Base-by-base conservation (phyloP, 92 coral and sea anemone species). In the Zoanthus sansibaricus region DNA sequence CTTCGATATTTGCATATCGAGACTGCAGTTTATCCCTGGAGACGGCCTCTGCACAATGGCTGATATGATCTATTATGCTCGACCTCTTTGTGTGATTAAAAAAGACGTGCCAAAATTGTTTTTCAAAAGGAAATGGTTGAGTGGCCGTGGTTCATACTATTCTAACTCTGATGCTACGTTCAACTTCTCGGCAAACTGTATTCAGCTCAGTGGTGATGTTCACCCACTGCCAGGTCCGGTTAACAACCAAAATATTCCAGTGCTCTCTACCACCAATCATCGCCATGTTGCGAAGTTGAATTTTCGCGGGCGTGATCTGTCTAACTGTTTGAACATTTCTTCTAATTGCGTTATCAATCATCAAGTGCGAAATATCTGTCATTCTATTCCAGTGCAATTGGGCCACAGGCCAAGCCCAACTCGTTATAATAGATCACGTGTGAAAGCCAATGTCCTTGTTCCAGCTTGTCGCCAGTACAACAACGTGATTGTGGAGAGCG, bases 161-260 rank as follows among this genome's bases (percentile, higher is more conserved):
- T 31, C 47, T 21, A 71, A 71, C 17, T 71, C 48, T 3, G 15
- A 30, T 9, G 71, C 31, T 66, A 17, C 32, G 32, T 66, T 66
- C 71, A 66, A 66, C 33, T 18, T n/a, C 20, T 17, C 20, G 31
- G 32, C 71, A n/a, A 6, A n/a, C 6, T 66, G 9, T 6, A 66
- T 66, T 32, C 30, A 18, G 9, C 71, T 66, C 4, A 66, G 71
- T 25, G 47, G 47, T 30, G 75, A 71, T 71, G 75, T 71, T 32
- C 75, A 71, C 17, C 75, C 47, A 71, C 48, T 71, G 12, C 75
- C 48, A 31, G 75, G 75, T 16, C 75, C n/a, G 45, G 47, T 71
- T 30, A n/a, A 66, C 5, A 33, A 10, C 13, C 15, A 71, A 33
- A 31, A n/a, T 5, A 18, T 66, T 66, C 4, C 32, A 0, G 31